These are phyloP conservation scores for Sebastes hopkinsi DNA, from an alignment of 2,797 vertebrate species.

Conservation along the genomic window DNA sequence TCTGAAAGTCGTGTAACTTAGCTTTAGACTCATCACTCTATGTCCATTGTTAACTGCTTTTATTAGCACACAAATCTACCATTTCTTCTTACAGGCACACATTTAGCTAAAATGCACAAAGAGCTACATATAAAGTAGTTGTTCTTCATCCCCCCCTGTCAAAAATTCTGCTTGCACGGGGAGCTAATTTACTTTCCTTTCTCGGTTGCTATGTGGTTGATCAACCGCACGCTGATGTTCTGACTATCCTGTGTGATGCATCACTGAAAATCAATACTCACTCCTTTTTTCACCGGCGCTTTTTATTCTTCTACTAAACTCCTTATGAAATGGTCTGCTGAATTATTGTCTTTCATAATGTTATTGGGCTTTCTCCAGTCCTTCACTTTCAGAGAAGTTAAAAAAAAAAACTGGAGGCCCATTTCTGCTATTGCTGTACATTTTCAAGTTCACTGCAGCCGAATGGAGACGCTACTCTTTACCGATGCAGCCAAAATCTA, in stretches of 20 bases:
- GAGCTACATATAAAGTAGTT: conserved; percentile 18
- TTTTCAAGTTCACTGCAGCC: conserved; percentile 47
- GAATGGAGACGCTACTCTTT: conserved; percentile 25
- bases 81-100: conserved; percentile 10
- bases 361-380: conserved; percentile 11
- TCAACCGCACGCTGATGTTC: conserved; percentile 58
- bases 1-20: too few species aligned
- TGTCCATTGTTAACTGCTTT: conserved; percentile 29
- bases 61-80: conserved; percentile 35
- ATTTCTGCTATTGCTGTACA: conserved; percentile 17
- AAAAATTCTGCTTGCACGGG: conserved; percentile 22
- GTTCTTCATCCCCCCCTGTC: conserved; percentile 15
- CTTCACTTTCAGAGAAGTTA: conserved; percentile 1
- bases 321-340: conserved; percentile 20
- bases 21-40: conserved; percentile 28
- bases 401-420: background rate
- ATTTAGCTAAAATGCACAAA: conserved; percentile 24
- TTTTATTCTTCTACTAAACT: conserved; percentile 34
- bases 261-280: conserved; percentile 55
- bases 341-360: conserved; percentile 32
- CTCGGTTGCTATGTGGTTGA: conserved; percentile 51
- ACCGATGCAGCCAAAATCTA: conserved; percentile 48
- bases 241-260: conserved; percentile 46
- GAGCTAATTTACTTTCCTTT: conserved; percentile 44
- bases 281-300: conserved; percentile 36